Conservation (phyloP, 2,888 invertebrate species). For the Hecatera dysodea region DNA sequence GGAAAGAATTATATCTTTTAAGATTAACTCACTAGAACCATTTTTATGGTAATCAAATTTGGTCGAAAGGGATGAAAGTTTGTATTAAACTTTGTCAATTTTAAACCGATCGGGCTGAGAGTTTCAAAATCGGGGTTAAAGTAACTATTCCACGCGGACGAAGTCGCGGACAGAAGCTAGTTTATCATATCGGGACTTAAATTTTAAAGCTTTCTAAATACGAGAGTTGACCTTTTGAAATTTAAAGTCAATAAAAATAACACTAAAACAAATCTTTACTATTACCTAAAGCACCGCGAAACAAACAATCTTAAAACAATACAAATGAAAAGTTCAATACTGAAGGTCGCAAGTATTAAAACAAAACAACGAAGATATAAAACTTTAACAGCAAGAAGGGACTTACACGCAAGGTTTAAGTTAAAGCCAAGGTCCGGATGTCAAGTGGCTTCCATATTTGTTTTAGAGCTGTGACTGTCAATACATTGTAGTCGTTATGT, state of each 20-base stretch:
- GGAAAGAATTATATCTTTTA: too few species aligned
- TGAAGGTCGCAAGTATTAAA: conserved; percentile 33
- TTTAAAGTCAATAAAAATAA: background rate
- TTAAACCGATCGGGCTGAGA: too few species aligned
- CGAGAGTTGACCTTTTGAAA: too few species aligned
- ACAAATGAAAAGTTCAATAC: conserved; percentile 27
- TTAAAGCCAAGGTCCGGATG: conserved; percentile 37
- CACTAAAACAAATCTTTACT: background rate
- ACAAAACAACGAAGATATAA: conserved; percentile 17
- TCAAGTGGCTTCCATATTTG: conserved; percentile 45
- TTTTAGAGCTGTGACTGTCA: conserved; percentile 12
- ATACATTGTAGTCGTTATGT: conserved; percentile 1
- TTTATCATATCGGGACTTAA: too few species aligned
- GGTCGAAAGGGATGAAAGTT: too few species aligned
- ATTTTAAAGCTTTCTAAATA: too few species aligned
- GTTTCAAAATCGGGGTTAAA: too few species aligned
- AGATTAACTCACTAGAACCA: too few species aligned
- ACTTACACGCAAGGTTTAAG: conserved; percentile 30
- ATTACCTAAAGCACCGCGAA: background rate
- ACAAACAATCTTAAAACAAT: conserved; percentile 20
- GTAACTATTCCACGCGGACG: too few species aligned
- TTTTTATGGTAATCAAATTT: too few species aligned
- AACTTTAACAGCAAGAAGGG: conserved; percentile 40
- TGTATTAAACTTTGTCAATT: too few species aligned
- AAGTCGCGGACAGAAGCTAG: too few species aligned